Percentiles rank a stretch among this genome's conserved stretches.
Evolutionary conservation across 2,888 invertebrate genomes (phyloP).

Genomic region (Vandiemenella viatica): DNA sequence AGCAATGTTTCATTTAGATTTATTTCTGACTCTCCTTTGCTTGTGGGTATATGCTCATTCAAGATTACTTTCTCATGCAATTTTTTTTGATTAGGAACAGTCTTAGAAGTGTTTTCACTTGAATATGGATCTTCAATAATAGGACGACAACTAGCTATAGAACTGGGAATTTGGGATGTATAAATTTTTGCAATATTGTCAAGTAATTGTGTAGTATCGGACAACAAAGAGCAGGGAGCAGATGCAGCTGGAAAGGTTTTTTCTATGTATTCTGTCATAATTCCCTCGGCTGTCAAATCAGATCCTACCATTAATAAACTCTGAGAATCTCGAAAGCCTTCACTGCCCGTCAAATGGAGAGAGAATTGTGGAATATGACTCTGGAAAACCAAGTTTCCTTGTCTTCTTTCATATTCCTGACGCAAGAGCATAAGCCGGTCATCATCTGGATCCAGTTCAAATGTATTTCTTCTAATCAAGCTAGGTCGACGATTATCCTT

Average conservation of each 20-base stretch:
- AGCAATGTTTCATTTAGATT: too few relatives aligned
- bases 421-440: constrained; percentile 29
- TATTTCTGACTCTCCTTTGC: too few relatives aligned
- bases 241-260: constrained; percentile 16
- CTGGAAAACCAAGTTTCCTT: constrained; percentile 42
- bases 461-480: constrained; percentile 31
- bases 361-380: constrained; percentile 46
- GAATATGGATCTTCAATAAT: too few relatives aligned
- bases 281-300: not conserved
- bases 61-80: too few relatives aligned
- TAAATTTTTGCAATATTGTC: too few relatives aligned
- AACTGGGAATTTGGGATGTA: too few relatives aligned
- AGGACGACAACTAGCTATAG: too few relatives aligned
- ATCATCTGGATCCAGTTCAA: constrained; percentile 31
- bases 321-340: constrained; percentile 15
- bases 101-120: too few relatives aligned
- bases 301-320: constrained; percentile 2
- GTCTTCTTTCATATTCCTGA: constrained; percentile 40
- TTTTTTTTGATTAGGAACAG: too few relatives aligned
- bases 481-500: constrained; percentile 4
- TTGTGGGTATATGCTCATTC: too few relatives aligned
- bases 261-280: constrained; percentile 5
- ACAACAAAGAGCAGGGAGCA: not conserved
- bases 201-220: too few relatives aligned
- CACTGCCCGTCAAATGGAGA: constrained; percentile 33